A percentile compares a stretch with the other conserved stretches of the same genome.
Evolutionary conservation across 2,888 invertebrate species (phyloP).

Genomic region (Hirtodrosophila confusa): DNA sequence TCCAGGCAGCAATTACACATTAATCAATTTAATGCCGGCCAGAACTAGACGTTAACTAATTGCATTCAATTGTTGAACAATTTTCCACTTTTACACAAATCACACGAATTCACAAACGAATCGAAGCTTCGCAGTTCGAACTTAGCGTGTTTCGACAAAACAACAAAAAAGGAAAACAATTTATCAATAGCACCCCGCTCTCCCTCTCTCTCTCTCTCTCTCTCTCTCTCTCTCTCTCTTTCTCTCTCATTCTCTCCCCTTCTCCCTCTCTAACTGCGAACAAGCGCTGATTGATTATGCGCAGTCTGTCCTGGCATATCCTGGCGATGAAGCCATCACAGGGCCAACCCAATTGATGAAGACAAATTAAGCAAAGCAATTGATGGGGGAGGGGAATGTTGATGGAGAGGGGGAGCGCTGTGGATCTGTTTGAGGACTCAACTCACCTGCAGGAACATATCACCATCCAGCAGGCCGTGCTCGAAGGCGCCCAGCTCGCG

Average conservation of each 20-base stretch:
- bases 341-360: constrained; percentile 65
- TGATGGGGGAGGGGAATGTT: constrained; percentile 8
- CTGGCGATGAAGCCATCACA: constrained; percentile 72
- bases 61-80: constrained; percentile 53
- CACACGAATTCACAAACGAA: constrained; percentile 21
- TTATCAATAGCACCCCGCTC: constrained; percentile 45
- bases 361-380: constrained; percentile 53
- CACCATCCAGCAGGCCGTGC: constrained; percentile 95
- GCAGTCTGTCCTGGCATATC: constrained; percentile 37
- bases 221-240: constrained; percentile 9
- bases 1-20: constrained; percentile 52
- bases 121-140: constrained; percentile 17
- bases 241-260: constrained; percentile 4
- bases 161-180: constrained; percentile 20
- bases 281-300: constrained; percentile 73
- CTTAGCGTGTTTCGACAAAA: constrained; percentile 46
- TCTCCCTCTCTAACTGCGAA: constrained; percentile 15
- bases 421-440: not conserved
- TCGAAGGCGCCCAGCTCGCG: constrained; percentile 93
- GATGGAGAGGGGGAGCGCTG: not conserved
- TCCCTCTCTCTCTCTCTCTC: constrained; percentile 3
- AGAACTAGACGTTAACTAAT: constrained; percentile 46
- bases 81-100: constrained; percentile 47
- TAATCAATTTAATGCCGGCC: constrained; percentile 47
- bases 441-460: constrained; percentile 96